phyloP scores from a whole-genome alignment of 2,113 vertebrate species.

The Megaceryle torquata region DNA sequence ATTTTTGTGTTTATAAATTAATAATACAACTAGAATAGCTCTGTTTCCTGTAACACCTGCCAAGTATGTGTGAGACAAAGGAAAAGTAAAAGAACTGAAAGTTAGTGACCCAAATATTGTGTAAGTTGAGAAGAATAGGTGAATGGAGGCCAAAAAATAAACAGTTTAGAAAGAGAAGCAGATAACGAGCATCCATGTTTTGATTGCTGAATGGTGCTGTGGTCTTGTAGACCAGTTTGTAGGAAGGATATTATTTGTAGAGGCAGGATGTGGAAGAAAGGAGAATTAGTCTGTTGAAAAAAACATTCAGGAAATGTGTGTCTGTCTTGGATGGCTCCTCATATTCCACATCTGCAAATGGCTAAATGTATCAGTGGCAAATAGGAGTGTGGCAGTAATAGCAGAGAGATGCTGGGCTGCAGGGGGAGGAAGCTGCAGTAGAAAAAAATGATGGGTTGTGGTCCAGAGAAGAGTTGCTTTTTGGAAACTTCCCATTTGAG shows the following conservation, averaged over 20 bases:
- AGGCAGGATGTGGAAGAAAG: slow-evolving; percentile 6
- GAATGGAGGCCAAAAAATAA: neutral
- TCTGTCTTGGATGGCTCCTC: neutral
- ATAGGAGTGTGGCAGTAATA: neutral
- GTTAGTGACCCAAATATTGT: neutral
- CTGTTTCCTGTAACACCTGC: neutral
- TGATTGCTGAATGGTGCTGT: neutral
- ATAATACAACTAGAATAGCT: neutral
- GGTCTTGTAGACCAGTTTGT: neutral
- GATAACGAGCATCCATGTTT: neutral
- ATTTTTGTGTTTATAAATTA: neutral
- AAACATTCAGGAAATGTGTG: slow-evolving; percentile 16
- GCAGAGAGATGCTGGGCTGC: neutral
- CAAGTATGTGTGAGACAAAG: neutral
- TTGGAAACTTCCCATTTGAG: neutral
- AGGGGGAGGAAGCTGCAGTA: neutral
- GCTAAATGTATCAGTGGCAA: neutral
- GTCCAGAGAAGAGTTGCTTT: neutral
- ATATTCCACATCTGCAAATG: neutral
- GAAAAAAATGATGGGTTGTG: neutral
- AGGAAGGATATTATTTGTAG: slow-evolving; percentile 3
- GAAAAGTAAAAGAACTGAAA: neutral
- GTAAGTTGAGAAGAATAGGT: neutral
- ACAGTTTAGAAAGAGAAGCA: neutral
- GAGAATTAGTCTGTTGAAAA: neutral